These are phyloP conservation scores for human DNA, from an alignment of 2,113 vertebrate species.

Conservation along the genomic window DNA sequence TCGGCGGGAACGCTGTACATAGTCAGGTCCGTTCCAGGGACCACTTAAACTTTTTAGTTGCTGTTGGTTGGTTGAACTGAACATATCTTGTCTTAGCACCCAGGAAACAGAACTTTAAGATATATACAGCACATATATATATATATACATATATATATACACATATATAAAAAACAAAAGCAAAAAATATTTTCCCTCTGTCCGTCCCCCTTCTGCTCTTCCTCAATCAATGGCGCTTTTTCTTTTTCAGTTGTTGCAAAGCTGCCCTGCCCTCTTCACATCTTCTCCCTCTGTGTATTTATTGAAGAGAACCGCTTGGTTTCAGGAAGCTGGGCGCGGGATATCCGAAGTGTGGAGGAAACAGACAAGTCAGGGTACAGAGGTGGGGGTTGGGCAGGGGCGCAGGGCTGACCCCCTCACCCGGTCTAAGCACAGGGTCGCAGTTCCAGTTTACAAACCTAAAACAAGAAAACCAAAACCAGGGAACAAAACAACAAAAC, in stretches of 20 bases:
- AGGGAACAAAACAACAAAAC: background rate
- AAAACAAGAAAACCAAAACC: conserved; percentile 47
- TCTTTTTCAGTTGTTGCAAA: conserved; percentile 65
- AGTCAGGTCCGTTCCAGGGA: conserved; percentile 94
- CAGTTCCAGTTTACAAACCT: conserved; percentile 53
- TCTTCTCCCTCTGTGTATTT: conserved; percentile 66
- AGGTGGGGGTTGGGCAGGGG: background rate
- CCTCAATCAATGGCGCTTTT: conserved; percentile 63
- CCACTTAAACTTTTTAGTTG: conserved; percentile 88
- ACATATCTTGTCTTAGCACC: conserved; percentile 79
- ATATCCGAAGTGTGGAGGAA: conserved; percentile 1
- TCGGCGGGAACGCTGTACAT: conserved; percentile 91
- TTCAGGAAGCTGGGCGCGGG: conserved; percentile 43
- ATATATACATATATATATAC: conserved; percentile 39
- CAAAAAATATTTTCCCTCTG: conserved; percentile 55
- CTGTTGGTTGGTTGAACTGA: conserved; percentile 86
- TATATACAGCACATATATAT: conserved; percentile 76
- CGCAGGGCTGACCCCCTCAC: background rate
- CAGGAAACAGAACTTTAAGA: conserved; percentile 84
- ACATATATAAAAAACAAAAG: conserved; percentile 67
- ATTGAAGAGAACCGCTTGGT: conserved; percentile 57
- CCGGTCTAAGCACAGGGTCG: background rate
- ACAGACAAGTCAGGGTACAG: background rate
- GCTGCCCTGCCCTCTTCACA: conserved; percentile 59
- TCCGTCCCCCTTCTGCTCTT: conserved; percentile 22